phyloP scores from a whole-genome alignment of 2,113 vertebrate species.

The Brachirus orientalis region DNA sequence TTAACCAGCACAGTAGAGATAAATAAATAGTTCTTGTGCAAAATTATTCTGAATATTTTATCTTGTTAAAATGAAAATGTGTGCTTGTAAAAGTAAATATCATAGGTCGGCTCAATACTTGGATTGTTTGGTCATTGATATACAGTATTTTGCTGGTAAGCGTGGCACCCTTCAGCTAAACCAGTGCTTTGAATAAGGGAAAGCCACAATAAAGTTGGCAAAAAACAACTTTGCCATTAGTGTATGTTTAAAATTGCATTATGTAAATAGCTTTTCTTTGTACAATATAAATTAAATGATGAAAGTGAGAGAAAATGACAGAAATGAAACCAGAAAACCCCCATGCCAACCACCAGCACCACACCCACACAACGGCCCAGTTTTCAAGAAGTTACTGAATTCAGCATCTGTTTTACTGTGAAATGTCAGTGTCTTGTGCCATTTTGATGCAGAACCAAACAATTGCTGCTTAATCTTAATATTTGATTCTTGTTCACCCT shows the following conservation, averaged over 20 bases:
- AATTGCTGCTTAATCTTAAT: background rate
- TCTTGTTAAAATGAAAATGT: background rate
- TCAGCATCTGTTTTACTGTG: constrained; percentile 14
- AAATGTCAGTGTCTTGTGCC: constrained; percentile 2
- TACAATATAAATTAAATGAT: constrained; percentile 1
- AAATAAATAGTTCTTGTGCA: background rate
- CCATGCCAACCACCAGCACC: constrained; percentile 6
- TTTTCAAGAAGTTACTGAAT: constrained; percentile 41
- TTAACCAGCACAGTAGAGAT: constrained; percentile 8
- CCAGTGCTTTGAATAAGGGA: constrained; percentile 40
- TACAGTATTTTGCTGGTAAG: constrained; percentile 33
- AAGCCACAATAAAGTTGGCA: constrained; percentile 10
- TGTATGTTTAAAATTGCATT: constrained; percentile 5
- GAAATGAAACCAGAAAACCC: constrained; percentile 42
- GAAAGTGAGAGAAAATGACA: constrained; percentile 32
- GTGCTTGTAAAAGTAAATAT: background rate
- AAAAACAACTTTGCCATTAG: constrained; percentile 3
- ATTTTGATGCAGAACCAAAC: background rate
- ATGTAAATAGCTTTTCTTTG: background rate
- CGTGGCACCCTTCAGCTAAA: constrained; percentile 33
- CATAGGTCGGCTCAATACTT: constrained; percentile 12
- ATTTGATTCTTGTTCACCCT: constrained; percentile 12
- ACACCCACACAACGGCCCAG: constrained; percentile 16
- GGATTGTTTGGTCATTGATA: constrained; percentile 38
- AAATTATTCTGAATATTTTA: constrained; percentile 11